These are phyloP conservation scores for Graphium colonna DNA, from an alignment of 2,888 invertebrate genomes.

Conservation along the genomic window DNA sequence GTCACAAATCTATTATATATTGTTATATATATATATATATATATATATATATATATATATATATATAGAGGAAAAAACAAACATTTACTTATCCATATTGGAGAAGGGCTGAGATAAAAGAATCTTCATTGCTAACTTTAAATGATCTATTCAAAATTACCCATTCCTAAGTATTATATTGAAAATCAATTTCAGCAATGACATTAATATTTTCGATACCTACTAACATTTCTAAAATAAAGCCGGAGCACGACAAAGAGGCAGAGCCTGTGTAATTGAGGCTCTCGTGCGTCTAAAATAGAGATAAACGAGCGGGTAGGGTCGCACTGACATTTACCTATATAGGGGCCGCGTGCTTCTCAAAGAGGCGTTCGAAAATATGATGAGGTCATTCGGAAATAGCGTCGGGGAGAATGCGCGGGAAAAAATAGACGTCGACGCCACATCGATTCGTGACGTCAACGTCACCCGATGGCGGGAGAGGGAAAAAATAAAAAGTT, in stretches of 20 bases:
- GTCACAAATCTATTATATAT: too few species aligned
- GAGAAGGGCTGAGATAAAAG: too few species aligned
- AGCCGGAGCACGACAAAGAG: constrained; percentile 14
- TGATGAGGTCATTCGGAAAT: constrained; percentile 61
- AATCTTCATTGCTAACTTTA: too few species aligned
- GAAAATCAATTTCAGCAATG: background rate
- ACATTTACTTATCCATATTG: too few species aligned
- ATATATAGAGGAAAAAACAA: too few species aligned
- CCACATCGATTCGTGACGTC: constrained; percentile 28
- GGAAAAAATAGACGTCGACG: constrained; percentile 39
- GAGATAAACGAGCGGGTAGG: constrained; percentile 37
- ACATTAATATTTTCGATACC: constrained; percentile 11
- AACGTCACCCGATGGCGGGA: too few species aligned
- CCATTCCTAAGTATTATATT: background rate
- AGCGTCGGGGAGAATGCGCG: constrained; percentile 45
- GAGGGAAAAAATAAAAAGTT: constrained; percentile 22
- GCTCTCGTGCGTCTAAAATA: constrained; percentile 32
- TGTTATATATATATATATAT: too few species aligned
- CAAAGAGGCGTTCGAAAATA: constrained; percentile 46
- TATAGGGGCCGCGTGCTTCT: constrained; percentile 46
- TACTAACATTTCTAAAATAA: constrained; percentile 17
- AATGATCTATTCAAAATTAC: constrained; percentile 25
- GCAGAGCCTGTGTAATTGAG: constrained; percentile 20
- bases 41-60: too few species aligned
- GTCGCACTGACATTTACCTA: constrained; percentile 52